These are phyloP conservation scores for Naja naja DNA, from an alignment of 2,113 vertebrate species.

Conservation along the genomic window DNA sequence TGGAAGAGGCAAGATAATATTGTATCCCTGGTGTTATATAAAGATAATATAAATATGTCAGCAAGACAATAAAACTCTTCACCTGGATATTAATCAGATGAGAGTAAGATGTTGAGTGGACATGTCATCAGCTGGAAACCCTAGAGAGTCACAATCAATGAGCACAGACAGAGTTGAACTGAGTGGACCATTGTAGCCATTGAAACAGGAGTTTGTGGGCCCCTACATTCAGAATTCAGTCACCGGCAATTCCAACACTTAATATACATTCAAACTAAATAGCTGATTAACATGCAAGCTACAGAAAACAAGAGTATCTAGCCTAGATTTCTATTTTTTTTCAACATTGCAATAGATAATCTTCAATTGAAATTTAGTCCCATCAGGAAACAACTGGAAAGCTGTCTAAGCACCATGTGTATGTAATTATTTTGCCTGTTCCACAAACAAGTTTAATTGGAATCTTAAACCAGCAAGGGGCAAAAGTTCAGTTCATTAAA, in stretches of 20 bases:
- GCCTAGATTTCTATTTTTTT: slow-evolving; percentile 39
- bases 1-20: background rate
- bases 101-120: background rate
- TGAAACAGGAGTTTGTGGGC: background rate
- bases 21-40: background rate
- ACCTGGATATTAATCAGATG: background rate
- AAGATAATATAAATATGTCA: background rate
- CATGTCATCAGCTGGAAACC: background rate
- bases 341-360: slow-evolving; percentile 43
- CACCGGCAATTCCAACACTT: slow-evolving; percentile 52
- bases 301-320: slow-evolving; percentile 38
- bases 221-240: slow-evolving; percentile 25
- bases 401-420: slow-evolving; percentile 63
- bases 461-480: slow-evolving; percentile 70
- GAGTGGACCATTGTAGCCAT: background rate
- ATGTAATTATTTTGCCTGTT: slow-evolving; percentile 75
- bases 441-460: slow-evolving; percentile 78
- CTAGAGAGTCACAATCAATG: background rate
- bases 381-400: slow-evolving; percentile 52
- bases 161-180: background rate
- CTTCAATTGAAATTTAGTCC: slow-evolving; percentile 47
- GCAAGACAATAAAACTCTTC: background rate
- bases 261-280: slow-evolving; percentile 38
- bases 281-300: slow-evolving; percentile 50
- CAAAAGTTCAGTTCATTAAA: slow-evolving; percentile 70